Evolutionary conservation across 2,888 invertebrate genomes (phyloP), one percentile per base, ranked within the genome.

Genomic region (Ochropleura plecta): DNA sequence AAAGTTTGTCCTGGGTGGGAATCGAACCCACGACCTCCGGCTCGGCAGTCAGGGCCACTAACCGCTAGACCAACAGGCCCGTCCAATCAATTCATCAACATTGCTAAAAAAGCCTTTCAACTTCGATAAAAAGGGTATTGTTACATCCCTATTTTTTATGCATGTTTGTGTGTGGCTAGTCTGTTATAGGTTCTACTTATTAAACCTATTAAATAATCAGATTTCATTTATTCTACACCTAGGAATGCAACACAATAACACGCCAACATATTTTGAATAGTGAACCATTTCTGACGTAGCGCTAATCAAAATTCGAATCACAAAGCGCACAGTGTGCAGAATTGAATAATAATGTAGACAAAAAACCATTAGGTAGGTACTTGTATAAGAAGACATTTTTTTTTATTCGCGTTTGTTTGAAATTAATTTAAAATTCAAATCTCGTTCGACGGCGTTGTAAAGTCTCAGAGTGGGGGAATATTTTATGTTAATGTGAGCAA

Each of bases 261-360:
- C 5, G 6, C 48, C n/a, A 20, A 70, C 18, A 51, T 63, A 80
- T 68, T 68, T 64, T 44, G 42, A 59, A 55, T 20, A 70, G 14
- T 68, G 67, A 66, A 78, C 69, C 59, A 67, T 55, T 72, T 78
- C 69, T 49, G 30, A 65, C 57, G 48, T 30, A 49, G 10, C 18
- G 9, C 68, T 69, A 59, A 80, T 84, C 49, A 71, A 63, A 71
- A 84, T 83, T 76, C 82, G 0, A 6, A 67, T 66, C 76, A 69
- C 46, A 49, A 12, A 65, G 7, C 4, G 59, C 60, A 72, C 74
- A 67, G 68, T 74, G 83, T 20, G 63, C 55, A 8, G 71, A 63
- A 66, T 20, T 20, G 76, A 83, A 82, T 73, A 67, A 60, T 66
- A 57, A 83, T 65, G 49, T n/a, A 42, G 46, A 63, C 44, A 60